Conservation (phyloP, 2,113 vertebrate genomes). For the Stomatorhinus ivindoensis region DNA sequence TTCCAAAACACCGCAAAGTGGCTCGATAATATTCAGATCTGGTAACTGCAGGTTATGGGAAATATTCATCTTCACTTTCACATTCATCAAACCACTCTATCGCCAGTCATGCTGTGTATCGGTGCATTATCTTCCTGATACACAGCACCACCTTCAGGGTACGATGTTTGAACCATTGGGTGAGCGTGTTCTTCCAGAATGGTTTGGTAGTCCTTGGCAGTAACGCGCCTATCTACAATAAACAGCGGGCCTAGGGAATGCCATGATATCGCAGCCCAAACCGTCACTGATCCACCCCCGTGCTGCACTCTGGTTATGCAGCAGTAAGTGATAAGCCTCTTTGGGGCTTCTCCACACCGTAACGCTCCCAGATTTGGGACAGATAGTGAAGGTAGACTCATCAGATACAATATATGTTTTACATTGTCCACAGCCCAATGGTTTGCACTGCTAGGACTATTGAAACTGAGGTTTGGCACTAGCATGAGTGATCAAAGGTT, state of each 20-base stretch:
- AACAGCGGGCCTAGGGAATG: neutral
- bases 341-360: neutral
- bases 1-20: too few species aligned
- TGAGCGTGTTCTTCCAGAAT: neutral
- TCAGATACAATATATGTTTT: neutral
- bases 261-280: neutral
- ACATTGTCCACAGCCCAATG: neutral
- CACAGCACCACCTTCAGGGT: neutral
- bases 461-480: neutral
- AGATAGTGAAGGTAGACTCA: neutral
- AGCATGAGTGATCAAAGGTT: neutral
- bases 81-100: neutral
- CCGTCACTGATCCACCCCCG: neutral
- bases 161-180: neutral
- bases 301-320: neutral
- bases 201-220: neutral
- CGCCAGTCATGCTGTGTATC: neutral
- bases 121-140: neutral
- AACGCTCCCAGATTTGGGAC: neutral
- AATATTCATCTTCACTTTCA: too few species aligned
- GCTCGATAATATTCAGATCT: too few species aligned
- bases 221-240: neutral
- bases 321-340: neutral
- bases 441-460: neutral
- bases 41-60: too few species aligned